A percentile compares a stretch with the other conserved stretches of the same genome.
Conservation (phyloP, 2,888 invertebrate genomes). For the Allacma fusca region DNA sequence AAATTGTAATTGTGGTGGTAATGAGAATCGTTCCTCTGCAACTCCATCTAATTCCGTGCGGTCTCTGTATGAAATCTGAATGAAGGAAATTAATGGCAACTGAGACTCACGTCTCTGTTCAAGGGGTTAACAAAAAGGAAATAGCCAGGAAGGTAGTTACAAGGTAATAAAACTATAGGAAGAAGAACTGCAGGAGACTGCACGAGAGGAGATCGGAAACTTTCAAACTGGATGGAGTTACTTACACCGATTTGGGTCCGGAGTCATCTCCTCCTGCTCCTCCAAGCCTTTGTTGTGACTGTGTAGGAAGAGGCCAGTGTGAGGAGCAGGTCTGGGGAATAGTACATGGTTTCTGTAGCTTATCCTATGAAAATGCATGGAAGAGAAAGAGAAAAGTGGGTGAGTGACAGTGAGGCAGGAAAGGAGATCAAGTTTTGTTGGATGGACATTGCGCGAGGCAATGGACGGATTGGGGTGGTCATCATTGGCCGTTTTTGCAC, state of each 20-base stretch:
- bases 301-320: not conserved
- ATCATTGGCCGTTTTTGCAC: conserved; percentile 55
- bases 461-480: conserved; percentile 45
- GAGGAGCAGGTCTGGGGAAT: not conserved
- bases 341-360: not conserved
- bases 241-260: conserved; percentile 24
- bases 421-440: conserved; percentile 33
- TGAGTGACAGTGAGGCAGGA: conserved; percentile 29
- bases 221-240: conserved; percentile 37
- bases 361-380: conserved; percentile 8
- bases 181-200: no score
- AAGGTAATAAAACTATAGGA: no score
- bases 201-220: conserved; percentile 12
- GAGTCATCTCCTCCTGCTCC: not conserved
- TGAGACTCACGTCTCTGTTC: no score
- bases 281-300: not conserved
- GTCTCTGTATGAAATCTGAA: no score
- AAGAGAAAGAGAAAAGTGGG: conserved; percentile 8
- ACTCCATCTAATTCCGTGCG: no score
- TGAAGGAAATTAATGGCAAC: no score
- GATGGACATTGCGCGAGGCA: conserved; percentile 40
- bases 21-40: no score
- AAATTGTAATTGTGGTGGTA: no score
- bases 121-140: no score
- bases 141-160: no score